phyloP scores from a whole-genome alignment of 2,888 invertebrate genomes.

The Ochropleura plecta region DNA sequence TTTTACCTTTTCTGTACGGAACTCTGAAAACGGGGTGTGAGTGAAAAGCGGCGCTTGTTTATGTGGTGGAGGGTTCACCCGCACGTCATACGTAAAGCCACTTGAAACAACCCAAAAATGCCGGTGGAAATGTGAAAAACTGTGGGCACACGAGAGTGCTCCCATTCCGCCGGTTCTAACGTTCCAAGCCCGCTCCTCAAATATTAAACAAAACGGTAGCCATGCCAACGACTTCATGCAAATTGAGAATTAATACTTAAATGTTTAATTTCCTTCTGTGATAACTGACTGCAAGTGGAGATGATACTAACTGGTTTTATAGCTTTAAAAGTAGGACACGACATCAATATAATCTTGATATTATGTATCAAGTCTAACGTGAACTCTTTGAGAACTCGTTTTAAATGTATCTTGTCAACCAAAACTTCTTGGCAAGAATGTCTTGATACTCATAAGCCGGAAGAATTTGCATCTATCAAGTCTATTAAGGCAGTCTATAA shows the following conservation, averaged over 20 bases:
- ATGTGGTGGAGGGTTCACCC: conserved; percentile 40
- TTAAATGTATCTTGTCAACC: not conserved
- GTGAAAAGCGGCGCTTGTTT: conserved; percentile 43
- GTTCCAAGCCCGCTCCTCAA: conserved; percentile 65
- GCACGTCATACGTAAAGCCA: conserved; percentile 40
- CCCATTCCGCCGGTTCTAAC: conserved; percentile 61
- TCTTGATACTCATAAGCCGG: conserved; percentile 4
- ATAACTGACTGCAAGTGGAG: conserved; percentile 17
- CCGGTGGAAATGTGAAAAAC: conserved; percentile 55
- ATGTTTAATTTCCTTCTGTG: conserved; percentile 46
- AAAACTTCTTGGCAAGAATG: not conserved
- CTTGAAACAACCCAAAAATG: conserved; percentile 50
- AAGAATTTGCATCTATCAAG: conserved; percentile 12
- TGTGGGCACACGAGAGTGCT: conserved; percentile 55
- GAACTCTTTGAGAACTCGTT: conserved; percentile 18
- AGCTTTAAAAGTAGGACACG: conserved; percentile 9
- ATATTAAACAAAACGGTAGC: conserved; percentile 70
- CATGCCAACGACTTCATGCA: conserved; percentile 63
- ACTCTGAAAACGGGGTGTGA: conserved; percentile 11
- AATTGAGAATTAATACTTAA: conserved; percentile 67
- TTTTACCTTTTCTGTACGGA: not conserved
- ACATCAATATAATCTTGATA: not conserved
- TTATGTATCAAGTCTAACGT: conserved; percentile 22
- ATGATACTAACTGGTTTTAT: conserved; percentile 6
- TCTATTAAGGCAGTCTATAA: not conserved